phyloP scores from a whole-genome alignment of 2,797 vertebrate species.

The Poeciliopsis presidionis region DNA sequence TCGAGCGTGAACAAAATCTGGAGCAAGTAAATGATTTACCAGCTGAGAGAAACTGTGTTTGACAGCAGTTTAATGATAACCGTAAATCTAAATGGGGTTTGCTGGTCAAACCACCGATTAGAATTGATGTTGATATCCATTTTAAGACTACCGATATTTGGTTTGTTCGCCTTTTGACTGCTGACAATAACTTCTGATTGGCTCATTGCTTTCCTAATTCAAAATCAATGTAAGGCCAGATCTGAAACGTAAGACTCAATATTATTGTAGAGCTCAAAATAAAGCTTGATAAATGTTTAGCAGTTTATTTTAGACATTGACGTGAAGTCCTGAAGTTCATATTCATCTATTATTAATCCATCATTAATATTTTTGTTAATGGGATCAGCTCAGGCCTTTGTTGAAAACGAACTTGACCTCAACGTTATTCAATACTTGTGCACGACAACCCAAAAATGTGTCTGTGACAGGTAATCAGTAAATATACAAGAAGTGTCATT shows the following conservation, averaged over 20 bases:
- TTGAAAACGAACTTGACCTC: neutral
- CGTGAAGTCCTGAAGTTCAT: too few relatives aligned
- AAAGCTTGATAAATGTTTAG: neutral
- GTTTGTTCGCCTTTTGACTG: too few relatives aligned
- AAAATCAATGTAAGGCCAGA: too few relatives aligned
- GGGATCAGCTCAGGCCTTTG: neutral
- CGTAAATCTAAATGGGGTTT: too few relatives aligned
- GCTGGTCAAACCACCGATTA: too few relatives aligned
- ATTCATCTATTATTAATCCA: neutral
- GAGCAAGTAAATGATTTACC: neutral
- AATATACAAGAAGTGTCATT: neutral
- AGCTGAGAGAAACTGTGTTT: neutral
- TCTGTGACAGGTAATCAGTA: neutral
- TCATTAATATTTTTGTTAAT: neutral
- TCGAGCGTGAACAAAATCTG: neutral
- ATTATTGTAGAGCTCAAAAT: too few relatives aligned
- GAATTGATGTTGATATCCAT: too few relatives aligned
- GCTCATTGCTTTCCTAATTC: too few relatives aligned
- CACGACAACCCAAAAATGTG: neutral
- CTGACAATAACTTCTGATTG: too few relatives aligned
- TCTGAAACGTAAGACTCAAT: too few relatives aligned
- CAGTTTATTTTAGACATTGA: neutral
- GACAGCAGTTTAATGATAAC: neutral
- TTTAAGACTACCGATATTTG: too few relatives aligned
- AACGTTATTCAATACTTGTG: neutral